Conservation (phyloP, 2,797 vertebrate genomes). For the Luscinia megarhynchos region DNA sequence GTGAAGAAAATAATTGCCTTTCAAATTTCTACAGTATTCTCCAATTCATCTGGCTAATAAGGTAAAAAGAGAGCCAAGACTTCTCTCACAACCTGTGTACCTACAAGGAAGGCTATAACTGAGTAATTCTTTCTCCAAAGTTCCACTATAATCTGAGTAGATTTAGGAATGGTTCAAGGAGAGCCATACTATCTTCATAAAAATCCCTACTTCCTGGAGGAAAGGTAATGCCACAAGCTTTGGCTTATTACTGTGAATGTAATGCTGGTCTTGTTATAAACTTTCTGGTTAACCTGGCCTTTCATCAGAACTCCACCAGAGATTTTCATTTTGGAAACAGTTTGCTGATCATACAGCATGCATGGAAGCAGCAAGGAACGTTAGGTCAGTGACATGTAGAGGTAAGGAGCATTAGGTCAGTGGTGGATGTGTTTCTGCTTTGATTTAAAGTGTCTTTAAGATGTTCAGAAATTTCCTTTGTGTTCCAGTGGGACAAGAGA, state of each 20-base stretch:
- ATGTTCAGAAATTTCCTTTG: not conserved
- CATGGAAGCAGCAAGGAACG: not conserved
- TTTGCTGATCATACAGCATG: not conserved
- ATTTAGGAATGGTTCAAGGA: not conserved
- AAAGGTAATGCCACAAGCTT: not conserved
- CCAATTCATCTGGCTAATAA: not conserved
- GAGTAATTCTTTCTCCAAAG: not conserved
- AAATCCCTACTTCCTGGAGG: not conserved
- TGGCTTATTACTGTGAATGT: not conserved
- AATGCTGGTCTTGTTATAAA: not conserved
- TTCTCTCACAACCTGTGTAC: not conserved
- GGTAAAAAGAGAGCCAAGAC: not conserved
- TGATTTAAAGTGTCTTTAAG: constrained; percentile 3
- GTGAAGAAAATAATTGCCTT: not conserved
- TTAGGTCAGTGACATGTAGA: not conserved
- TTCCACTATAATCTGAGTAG: not conserved
- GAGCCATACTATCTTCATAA: not conserved
- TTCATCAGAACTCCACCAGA: not conserved
- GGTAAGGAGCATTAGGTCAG: not conserved
- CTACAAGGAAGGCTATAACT: not conserved
- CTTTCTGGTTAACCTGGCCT: not conserved
- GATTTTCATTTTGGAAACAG: not conserved
- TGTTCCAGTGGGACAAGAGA: not conserved
- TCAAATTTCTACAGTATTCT: not conserved
- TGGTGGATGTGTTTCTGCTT: not conserved